Evolutionary conservation across 1,140 invertebrate species (phyloP).

Genomic region (Orchestia grillus): DNA sequence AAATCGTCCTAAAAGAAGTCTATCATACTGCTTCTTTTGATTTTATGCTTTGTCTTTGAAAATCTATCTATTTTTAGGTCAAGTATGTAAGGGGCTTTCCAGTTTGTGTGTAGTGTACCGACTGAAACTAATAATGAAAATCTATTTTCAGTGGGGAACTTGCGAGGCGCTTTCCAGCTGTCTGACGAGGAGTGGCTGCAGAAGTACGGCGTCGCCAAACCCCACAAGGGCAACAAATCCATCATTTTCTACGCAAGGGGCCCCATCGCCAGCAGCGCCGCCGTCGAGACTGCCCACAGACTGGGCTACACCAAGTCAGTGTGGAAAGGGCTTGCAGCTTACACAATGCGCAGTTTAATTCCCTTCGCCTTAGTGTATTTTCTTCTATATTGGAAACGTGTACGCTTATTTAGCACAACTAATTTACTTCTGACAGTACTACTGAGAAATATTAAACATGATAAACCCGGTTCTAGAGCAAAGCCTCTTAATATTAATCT

Average conservation of each 20-base stretch:
- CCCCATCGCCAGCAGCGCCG: conserved; percentile 66
- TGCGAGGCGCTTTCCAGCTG: conserved; percentile 64
- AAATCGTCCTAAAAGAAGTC: too few relatives aligned
- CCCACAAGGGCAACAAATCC: conserved; percentile 59
- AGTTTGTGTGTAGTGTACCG: not conserved
- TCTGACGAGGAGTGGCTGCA: conserved; percentile 60
- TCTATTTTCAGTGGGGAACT: conserved; percentile 63
- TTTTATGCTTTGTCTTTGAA: too few relatives aligned
- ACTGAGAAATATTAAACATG: too few relatives aligned
- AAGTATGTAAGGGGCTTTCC: not conserved
- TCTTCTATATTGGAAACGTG: too few relatives aligned
- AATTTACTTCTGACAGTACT: too few relatives aligned
- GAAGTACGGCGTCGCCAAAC: conserved; percentile 61
- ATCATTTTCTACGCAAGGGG: conserved; percentile 66
- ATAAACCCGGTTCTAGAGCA: too few relatives aligned
- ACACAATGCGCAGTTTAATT: too few relatives aligned
- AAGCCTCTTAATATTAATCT: too few relatives aligned
- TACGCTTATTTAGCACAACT: too few relatives aligned
- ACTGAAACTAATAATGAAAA: not conserved
- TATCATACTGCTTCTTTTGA: too few relatives aligned
- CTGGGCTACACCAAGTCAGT: conserved; percentile 65
- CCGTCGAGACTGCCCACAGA: conserved; percentile 65
- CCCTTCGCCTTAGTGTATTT: too few relatives aligned
- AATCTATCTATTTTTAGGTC: not conserved
- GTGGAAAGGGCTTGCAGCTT: not conserved